phyloP scores from a whole-genome alignment of 2,113 vertebrate genomes.

The Megalops atlanticus region DNA sequence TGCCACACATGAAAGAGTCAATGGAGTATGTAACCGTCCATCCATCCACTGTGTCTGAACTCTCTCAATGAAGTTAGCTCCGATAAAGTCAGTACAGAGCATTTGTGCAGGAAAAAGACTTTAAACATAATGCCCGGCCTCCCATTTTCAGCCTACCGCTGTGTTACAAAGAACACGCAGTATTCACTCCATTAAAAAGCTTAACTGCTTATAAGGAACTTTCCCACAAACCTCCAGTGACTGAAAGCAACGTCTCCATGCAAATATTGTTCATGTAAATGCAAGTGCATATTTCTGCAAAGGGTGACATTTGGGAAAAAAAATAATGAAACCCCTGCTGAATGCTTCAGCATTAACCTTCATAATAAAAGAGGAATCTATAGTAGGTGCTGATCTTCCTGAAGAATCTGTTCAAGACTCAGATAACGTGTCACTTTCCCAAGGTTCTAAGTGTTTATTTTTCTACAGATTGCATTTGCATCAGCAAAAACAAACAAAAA shows the following conservation, averaged over 20 bases:
- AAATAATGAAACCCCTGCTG: background rate
- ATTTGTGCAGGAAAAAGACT: background rate
- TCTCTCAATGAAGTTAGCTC: background rate
- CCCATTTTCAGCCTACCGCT: background rate
- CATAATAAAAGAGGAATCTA: background rate
- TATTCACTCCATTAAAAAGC: background rate
- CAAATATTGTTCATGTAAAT: background rate
- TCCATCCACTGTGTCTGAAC: background rate
- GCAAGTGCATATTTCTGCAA: background rate
- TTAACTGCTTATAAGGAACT: background rate
- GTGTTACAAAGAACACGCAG: background rate
- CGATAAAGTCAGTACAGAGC: background rate
- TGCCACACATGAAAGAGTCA: background rate
- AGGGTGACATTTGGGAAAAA: background rate
- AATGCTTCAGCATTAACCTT: background rate
- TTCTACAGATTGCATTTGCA: constrained; percentile 2
- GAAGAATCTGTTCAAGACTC: background rate
- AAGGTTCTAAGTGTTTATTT: constrained; percentile 1
- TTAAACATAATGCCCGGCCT: background rate
- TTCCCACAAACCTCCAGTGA: background rate
- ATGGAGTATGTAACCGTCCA: background rate
- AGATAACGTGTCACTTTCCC: background rate
- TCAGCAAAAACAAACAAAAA: background rate
- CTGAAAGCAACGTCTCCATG: background rate
- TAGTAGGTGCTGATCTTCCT: background rate